Base-by-base conservation (phyloP, 2,888 invertebrate genomes). In the Cantharis lateralis region DNA sequence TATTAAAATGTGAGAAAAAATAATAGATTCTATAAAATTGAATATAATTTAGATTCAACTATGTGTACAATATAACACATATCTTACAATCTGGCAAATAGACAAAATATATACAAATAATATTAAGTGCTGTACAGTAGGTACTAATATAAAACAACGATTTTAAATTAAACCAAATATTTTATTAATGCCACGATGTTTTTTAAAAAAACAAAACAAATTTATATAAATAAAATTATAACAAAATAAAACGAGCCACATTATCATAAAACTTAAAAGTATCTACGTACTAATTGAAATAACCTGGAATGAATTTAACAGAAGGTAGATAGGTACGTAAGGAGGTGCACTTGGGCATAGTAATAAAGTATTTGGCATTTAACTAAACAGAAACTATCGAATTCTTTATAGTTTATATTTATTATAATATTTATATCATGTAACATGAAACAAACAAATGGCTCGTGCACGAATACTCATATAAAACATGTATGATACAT, bases 51-150 rank as follows among this genome's bases (percentile, higher is more conserved):
- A 86, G 86, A 80, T 82, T 82, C 85, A 87, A 86, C 89, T 90
- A 90, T 89, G 89, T 89, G 89, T 90, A 90, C 89, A 90, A 89
- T 78, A 81, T 78, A 84, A 86, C 78, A 78, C 83, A 83, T 90
- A 84, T 85, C 86, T 86, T 87, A 87, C 87, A 87, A 84, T 85
- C 84, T 84, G 84, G 85, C 84, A 85, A 84, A 84, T 85, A 85
- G 84, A 85, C 84, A 85, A 84, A 86, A 85, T 86, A 83, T 78
- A 64, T 86, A 86, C 85, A 86, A 84, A 84, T 80, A 82, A 81
- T 80, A 79, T 85, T 84, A 84, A 84, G 84, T 85, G 84, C 84
- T 82, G 79, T 81, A 82, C 81, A 81, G 76, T 78, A 78, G 71
- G 74, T 64, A 68, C 62, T 73, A 72, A 28, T 69, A 77, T 71